Conservation (phyloP, 1,140 invertebrate species). For the Ganaspis sp. region DNA sequence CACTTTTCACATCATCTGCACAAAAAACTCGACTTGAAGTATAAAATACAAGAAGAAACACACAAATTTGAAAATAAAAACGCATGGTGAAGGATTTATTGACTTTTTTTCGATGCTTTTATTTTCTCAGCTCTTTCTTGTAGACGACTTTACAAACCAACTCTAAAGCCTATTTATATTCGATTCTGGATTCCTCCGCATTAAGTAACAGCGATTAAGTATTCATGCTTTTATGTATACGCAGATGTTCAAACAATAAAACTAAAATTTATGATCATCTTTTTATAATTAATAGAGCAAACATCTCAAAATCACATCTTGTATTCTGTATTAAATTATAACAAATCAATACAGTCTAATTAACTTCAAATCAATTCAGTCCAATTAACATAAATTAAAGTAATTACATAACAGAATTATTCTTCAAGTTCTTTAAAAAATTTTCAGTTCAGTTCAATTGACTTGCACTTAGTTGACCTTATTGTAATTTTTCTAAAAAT, state of each 20-base stretch:
- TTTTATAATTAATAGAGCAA: background rate
- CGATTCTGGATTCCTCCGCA: background rate
- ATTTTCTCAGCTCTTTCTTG: background rate
- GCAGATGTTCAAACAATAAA: background rate
- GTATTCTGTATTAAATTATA: background rate
- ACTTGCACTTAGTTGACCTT: too few species aligned
- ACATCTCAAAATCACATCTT: background rate
- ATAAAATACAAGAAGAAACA: background rate
- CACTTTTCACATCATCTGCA: background rate
- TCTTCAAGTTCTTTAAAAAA: too few species aligned
- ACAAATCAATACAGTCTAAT: too few species aligned
- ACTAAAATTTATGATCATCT: background rate
- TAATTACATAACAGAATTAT: too few species aligned
- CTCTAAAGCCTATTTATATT: background rate
- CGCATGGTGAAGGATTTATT: background rate
- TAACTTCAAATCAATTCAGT: background rate
- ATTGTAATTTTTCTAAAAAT: too few species aligned
- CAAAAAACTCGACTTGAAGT: background rate
- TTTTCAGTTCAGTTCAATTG: too few species aligned
- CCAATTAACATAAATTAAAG: too few species aligned
- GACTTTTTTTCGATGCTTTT: background rate
- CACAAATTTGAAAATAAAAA: background rate
- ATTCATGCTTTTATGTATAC: conserved; percentile 9
- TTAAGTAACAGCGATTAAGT: conserved; percentile 5
- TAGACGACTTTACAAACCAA: background rate